Evolutionary conservation across 2,888 invertebrate species (phyloP).

Genomic region (Heliconius ismenius): DNA sequence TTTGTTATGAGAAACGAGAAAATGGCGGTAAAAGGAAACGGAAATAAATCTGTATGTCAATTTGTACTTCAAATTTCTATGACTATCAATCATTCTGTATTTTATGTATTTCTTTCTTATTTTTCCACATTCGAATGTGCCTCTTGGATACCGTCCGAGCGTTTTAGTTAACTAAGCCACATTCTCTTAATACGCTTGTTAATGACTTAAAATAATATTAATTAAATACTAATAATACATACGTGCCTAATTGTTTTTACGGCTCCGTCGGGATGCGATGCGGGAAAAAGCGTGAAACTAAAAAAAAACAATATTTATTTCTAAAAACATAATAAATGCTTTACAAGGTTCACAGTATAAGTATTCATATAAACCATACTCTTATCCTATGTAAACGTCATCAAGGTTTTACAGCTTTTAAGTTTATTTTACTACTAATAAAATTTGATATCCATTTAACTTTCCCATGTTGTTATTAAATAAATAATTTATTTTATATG

Average conservation of each 20-base stretch:
- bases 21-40: neutral
- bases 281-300: too few species aligned
- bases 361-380: conserved; percentile 1
- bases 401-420: conserved; percentile 33
- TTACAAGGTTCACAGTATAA: neutral
- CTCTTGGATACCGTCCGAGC: neutral
- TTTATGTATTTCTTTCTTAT: neutral
- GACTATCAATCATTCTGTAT: neutral
- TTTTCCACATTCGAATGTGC: neutral
- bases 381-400: conserved; percentile 10
- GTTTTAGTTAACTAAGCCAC: neutral
- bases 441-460: neutral
- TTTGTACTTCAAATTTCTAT: neutral
- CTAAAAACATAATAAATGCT: neutral
- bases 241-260: too few species aligned
- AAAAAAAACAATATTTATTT: too few species aligned
- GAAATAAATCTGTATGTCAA: conserved; percentile 2
- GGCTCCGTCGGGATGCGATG: too few species aligned
- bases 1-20: neutral
- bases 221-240: too few species aligned
- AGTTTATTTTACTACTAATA: conserved; percentile 1
- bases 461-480: conserved; percentile 11
- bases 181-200: neutral
- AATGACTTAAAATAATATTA: too few species aligned
- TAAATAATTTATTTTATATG: conserved; percentile 21